These are phyloP conservation scores for Dioctria rufipes DNA, from an alignment of 2,888 invertebrate genomes.

Conservation along the genomic window DNA sequence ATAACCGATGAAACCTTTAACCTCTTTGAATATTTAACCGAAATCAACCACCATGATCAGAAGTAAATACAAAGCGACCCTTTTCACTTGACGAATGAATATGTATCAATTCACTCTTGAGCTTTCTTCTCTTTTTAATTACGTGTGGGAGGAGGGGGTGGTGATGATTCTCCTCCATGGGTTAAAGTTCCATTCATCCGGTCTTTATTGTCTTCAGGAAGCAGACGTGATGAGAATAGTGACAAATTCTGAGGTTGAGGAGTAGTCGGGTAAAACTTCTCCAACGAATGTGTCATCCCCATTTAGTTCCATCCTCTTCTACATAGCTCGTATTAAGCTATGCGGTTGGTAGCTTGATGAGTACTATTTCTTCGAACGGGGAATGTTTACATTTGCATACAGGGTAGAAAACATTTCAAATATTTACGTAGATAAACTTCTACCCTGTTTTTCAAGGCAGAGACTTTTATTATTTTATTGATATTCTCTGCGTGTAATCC, in stretches of 20 bases:
- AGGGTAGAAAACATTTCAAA: constrained; percentile 52
- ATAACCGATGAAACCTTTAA: background rate
- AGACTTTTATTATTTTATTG: constrained; percentile 56
- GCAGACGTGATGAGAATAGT: constrained; percentile 55
- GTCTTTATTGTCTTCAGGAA: constrained; percentile 55
- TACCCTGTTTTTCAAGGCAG: constrained; percentile 34
- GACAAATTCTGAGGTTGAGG: constrained; percentile 43
- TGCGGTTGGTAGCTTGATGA: background rate
- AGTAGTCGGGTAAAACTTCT: constrained; percentile 20
- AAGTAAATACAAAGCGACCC: constrained; percentile 4
- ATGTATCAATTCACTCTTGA: constrained; percentile 36
- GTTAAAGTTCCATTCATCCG: constrained; percentile 26
- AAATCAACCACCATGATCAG: constrained; percentile 19
- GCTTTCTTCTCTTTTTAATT: constrained; percentile 40
- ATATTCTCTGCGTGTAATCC: constrained; percentile 53
- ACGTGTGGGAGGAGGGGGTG: background rate
- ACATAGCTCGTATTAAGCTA: too few species aligned
- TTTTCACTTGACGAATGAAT: constrained; percentile 26
- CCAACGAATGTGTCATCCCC: constrained; percentile 50
- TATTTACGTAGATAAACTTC: constrained; percentile 53
- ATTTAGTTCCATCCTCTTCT: constrained; percentile 15
- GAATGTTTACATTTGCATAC: constrained; percentile 55
- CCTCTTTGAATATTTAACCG: constrained; percentile 29
- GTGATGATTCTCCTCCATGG: background rate
- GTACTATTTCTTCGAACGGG: constrained; percentile 14